A percentile compares a stretch with the other conserved stretches of the same genome.
phyloP scores from a whole-genome alignment of 2,888 invertebrate species.

The Eupithecia tripunctaria region DNA sequence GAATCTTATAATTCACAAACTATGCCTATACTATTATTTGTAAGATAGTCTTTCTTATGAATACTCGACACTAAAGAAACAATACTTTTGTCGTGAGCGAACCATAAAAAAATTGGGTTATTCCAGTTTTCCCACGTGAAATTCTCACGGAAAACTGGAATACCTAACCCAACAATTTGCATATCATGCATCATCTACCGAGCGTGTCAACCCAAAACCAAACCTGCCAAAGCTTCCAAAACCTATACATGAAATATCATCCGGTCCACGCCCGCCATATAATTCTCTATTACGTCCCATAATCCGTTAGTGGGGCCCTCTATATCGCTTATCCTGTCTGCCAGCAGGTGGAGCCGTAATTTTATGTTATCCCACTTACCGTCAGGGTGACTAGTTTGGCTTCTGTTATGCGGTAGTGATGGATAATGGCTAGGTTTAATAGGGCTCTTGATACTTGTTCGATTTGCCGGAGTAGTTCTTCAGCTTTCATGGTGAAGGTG shows the following conservation, averaged over 20 bases:
- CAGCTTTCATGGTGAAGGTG: no score
- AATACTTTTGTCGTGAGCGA: no score
- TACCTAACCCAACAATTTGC: no score
- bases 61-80: no score
- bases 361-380: slow-evolving; percentile 67
- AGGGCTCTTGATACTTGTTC: background rate
- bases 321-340: slow-evolving; percentile 66
- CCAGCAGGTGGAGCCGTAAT: slow-evolving; percentile 67
- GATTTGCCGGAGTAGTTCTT: no score
- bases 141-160: no score
- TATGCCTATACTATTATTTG: background rate
- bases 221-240: background rate
- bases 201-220: background rate
- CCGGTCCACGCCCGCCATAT: slow-evolving; percentile 31
- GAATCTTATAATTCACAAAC: no score
- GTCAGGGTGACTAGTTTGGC: slow-evolving; percentile 21
- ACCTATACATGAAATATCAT: slow-evolving; percentile 17
- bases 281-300: slow-evolving; percentile 46
- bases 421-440: slow-evolving; percentile 7
- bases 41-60: background rate
- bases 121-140: no score
- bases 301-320: slow-evolving; percentile 35
- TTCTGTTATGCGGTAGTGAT: slow-evolving; percentile 19
- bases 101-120: no score
- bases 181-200: background rate